Percentiles rank a stretch among this genome's conserved stretches.
Evolutionary conservation across 2,888 invertebrate species (phyloP).

Genomic region (Neoitamus cyanurus): DNA sequence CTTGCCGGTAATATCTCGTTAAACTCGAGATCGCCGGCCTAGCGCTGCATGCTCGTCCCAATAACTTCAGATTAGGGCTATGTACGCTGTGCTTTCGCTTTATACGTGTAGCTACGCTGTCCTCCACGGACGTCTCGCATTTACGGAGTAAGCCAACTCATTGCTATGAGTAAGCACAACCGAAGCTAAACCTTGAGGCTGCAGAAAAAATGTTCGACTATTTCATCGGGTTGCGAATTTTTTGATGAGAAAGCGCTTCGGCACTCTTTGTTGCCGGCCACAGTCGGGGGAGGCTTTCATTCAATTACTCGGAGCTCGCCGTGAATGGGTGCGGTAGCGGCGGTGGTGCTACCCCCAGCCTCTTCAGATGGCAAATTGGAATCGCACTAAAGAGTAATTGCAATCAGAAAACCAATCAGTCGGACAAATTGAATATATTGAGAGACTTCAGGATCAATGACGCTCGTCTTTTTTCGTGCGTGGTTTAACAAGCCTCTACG

Average conservation of each 20-base stretch:
- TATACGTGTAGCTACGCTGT: not conserved
- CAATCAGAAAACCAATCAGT: not conserved
- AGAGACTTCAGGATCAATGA: not conserved
- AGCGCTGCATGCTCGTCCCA: not conserved
- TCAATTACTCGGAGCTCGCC: not conserved
- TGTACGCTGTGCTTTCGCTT: not conserved
- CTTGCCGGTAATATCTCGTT: not conserved
- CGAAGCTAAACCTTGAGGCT: not conserved
- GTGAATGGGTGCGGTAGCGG: not conserved
- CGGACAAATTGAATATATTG: not conserved
- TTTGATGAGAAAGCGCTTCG: not conserved
- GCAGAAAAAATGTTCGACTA: not conserved
- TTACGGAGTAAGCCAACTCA: not conserved
- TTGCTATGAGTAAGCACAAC: not conserved
- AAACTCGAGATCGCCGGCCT: not conserved
- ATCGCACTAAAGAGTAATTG: not conserved
- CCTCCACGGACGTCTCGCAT: not conserved
- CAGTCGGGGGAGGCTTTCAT: not conserved
- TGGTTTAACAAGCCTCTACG: not conserved
- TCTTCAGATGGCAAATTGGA: not conserved
- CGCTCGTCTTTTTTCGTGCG: not conserved
- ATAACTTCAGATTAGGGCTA: not conserved
- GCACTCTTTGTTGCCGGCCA: not conserved
- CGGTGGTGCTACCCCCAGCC: not conserved
- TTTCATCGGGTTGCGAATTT: not conserved